Evolutionary conservation across 2,113 vertebrate species (phyloP).

Genomic region (Albula glossodonta): DNA sequence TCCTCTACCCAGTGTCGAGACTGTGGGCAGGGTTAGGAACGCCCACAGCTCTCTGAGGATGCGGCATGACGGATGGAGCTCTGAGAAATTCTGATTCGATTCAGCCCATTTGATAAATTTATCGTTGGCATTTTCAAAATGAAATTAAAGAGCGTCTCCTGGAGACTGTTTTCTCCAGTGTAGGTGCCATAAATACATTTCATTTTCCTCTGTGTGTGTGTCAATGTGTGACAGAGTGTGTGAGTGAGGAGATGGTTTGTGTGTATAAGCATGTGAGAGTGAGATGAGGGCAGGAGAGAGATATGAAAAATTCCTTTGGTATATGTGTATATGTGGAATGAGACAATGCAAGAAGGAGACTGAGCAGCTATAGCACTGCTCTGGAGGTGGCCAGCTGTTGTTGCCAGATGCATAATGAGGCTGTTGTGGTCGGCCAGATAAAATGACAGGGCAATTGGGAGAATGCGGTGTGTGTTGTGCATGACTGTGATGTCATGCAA

Average conservation of each 20-base stretch:
- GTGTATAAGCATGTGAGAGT: neutral
- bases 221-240: constrained; percentile 41
- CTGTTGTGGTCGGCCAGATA: constrained; percentile 47
- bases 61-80: constrained; percentile 65
- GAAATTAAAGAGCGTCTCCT: constrained; percentile 67
- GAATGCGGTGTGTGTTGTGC: constrained; percentile 23
- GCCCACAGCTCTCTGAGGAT: constrained; percentile 60
- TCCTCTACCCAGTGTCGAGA: constrained; percentile 43
- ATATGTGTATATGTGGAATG: neutral
- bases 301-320: neutral
- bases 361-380: neutral
- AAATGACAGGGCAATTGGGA: constrained; percentile 39
- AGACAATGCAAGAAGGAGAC: constrained; percentile 29
- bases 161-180: constrained; percentile 62
- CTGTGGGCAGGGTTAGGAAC: constrained; percentile 59
- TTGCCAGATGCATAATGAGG: constrained; percentile 51
- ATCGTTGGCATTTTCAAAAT: constrained; percentile 71
- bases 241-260: constrained; percentile 30
- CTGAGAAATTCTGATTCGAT: constrained; percentile 66
- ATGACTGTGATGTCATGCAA: neutral
- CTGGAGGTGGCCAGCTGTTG: constrained; percentile 37
- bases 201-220: constrained; percentile 53
- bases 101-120: constrained; percentile 69
- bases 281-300: neutral
- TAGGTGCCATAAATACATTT: constrained; percentile 72